Conservation (phyloP, 2,113 vertebrate genomes). For the Isurus oxyrinchus region DNA sequence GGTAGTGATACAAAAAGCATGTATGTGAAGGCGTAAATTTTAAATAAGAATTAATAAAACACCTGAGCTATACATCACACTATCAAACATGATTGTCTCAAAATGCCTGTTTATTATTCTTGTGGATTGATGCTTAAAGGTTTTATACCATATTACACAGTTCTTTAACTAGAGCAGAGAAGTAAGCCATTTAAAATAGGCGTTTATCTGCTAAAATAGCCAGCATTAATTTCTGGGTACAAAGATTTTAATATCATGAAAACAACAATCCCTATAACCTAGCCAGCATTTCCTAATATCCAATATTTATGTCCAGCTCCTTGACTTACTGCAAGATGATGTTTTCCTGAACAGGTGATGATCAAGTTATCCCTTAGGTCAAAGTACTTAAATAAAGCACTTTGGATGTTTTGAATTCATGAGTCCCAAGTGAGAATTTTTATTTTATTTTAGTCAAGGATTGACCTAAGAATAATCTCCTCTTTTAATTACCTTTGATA, state of each 20-base stretch:
- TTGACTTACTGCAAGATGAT: background rate
- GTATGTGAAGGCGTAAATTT: background rate
- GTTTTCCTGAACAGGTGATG: background rate
- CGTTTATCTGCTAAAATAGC: background rate
- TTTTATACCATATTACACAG: background rate
- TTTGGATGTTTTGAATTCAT: background rate
- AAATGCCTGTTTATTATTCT: background rate
- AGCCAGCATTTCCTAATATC: background rate
- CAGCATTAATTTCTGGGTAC: background rate
- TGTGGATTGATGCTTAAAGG: background rate
- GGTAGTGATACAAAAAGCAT: background rate
- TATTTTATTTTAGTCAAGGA: background rate
- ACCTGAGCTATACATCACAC: background rate
- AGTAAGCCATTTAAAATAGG: too few relatives aligned
- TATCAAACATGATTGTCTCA: background rate
- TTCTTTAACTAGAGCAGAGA: background rate
- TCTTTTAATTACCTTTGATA: background rate
- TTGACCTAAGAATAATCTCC: background rate
- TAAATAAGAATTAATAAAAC: background rate
- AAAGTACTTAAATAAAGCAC: background rate
- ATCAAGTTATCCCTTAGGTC: background rate
- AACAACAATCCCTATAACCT: background rate
- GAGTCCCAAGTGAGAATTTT: constrained; percentile 1
- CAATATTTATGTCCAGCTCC: background rate
- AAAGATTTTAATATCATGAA: background rate